Conservation (phyloP, 2,888 invertebrate species). For the Caprella mutica region DNA sequence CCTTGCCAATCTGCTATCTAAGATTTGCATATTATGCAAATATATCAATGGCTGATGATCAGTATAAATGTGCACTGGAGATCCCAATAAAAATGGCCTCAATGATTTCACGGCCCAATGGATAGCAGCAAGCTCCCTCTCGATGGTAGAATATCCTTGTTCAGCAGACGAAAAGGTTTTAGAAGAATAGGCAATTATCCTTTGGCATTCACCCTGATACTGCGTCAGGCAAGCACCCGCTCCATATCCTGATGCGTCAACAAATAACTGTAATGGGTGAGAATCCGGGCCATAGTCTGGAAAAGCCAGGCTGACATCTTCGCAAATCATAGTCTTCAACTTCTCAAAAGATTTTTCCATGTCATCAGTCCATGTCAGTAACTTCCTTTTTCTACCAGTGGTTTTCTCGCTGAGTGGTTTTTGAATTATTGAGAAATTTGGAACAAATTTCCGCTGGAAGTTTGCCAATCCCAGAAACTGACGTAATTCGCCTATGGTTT, state of each 20-base stretch:
- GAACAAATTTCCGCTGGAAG: neutral
- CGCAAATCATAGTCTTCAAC: neutral
- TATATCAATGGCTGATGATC: neutral
- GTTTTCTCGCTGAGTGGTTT: neutral
- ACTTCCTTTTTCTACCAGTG: neutral
- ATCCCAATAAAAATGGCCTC: neutral
- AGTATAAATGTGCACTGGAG: neutral
- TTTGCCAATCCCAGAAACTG: neutral
- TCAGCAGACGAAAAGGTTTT: neutral
- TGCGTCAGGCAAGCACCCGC: constrained; percentile 1
- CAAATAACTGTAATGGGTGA: neutral
- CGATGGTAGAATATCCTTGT: neutral
- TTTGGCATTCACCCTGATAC: neutral
- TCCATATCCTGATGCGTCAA: neutral
- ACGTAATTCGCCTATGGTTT: neutral
- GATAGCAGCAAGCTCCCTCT: neutral
- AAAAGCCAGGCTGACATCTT: neutral
- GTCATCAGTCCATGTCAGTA: neutral
- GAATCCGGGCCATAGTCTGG: neutral
- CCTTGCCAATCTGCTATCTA: neutral
- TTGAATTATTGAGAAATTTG: neutral
- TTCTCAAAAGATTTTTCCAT: neutral
- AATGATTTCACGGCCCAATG: neutral
- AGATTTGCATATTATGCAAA: neutral
- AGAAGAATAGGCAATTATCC: neutral